Evolutionary conservation across 2,797 vertebrate genomes (phyloP), one percentile per base, ranked within the genome.

Genomic region (Protonibea diacanthus): DNA sequence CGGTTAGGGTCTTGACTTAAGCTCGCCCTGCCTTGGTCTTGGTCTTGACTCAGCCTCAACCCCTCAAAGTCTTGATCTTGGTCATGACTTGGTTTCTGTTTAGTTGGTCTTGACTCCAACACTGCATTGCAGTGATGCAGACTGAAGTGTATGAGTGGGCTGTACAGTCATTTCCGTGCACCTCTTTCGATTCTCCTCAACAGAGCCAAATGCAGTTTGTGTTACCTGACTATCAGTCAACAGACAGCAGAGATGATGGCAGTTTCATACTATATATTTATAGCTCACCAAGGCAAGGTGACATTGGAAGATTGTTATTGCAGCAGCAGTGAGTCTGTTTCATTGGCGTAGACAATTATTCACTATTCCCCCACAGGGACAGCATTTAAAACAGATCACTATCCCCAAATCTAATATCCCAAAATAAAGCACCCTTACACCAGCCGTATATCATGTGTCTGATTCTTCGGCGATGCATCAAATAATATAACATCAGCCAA

Each of bases 221-320:
- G 62, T 27, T 66, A 55, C 64, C 74, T 79, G 80, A 64, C 62
- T 57, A 53, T 82, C 70, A 68, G 71, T 82, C 80, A 81, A 53
- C 59, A 78, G 60, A 70, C 69, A 77, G 53, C 10, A 2, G 21
- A 71, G 69, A 73, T 65, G 63, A 76, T 49, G 33, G 58, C 57
- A 60, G 74, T 64, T 63, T 23, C 33, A 52, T 49, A 6, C 69
- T 67, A 66, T 81, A 64, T 90, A 87, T 87, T 89, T 91, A 82
- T 83, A 77, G 82, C 81, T 55, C 1, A 11, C 71, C 18, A 6
- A 21, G 48, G 23, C 83, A 90, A 92, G 89, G 90, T 91, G 90
- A 90, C 87, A 76, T 88, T 91, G 87, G 62, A 48, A 51, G 59
- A 82, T 74, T 70, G 75, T 74, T 83, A 83, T 67, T 69, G 71